phyloP scores from a whole-genome alignment of 2,888 invertebrate genomes.

The Amorpha juglandis region DNA sequence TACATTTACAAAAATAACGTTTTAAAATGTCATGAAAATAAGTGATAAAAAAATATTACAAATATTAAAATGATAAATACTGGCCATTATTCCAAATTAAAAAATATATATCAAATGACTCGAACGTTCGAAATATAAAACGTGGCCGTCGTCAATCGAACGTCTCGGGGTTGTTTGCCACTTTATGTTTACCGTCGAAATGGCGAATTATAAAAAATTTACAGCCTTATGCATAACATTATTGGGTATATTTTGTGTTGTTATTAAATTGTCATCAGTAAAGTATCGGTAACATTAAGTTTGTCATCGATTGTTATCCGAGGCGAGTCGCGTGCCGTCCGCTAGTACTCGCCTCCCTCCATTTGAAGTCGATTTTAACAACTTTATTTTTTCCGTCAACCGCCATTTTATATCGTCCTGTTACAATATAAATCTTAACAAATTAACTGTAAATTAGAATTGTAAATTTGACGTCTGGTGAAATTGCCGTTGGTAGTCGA shows the following conservation, averaged over 20 bases:
- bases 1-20: background rate
- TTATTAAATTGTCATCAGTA: constrained; percentile 30
- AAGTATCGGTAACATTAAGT: constrained; percentile 55
- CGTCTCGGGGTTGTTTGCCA: constrained; percentile 48
- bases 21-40: background rate
- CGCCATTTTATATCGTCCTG: constrained; percentile 59
- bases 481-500: constrained; percentile 47
- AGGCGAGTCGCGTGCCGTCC: constrained; percentile 67
- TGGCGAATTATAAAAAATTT: background rate
- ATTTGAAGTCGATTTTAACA: constrained; percentile 61
- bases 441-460: constrained; percentile 69
- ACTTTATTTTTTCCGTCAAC: constrained; percentile 73
- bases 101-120: constrained; percentile 22
- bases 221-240: background rate
- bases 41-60: background rate
- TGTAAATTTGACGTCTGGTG: constrained; percentile 65
- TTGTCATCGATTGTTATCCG: constrained; percentile 70
- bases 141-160: constrained; percentile 58
- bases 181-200: constrained; percentile 33
- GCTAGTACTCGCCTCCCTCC: constrained; percentile 54
- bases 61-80: background rate
- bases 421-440: constrained; percentile 62
- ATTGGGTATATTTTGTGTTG: background rate
- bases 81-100: background rate
- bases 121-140: constrained; percentile 42